These are phyloP conservation scores for Gonioctena quinquepunctata DNA, from an alignment of 1,140 invertebrate genomes.

Conservation along the genomic window DNA sequence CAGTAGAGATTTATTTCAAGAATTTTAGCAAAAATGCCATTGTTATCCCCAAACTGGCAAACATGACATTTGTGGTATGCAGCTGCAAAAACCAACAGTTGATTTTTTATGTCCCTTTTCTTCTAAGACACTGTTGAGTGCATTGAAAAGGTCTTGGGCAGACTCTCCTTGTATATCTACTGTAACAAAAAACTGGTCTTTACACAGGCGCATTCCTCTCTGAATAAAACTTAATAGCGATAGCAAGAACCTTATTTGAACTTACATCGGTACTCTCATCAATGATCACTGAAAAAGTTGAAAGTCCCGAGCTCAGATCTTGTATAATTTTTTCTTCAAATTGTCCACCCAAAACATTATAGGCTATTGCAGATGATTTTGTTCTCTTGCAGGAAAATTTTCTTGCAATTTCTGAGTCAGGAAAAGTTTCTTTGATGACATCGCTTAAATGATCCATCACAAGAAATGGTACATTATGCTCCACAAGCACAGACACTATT, in stretches of 20 bases:
- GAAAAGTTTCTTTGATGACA: slow-evolving; percentile 28
- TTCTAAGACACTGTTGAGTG: slow-evolving; percentile 10
- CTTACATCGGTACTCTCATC: slow-evolving; percentile 24
- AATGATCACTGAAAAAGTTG: slow-evolving; percentile 27
- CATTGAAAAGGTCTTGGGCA: slow-evolving; percentile 17
- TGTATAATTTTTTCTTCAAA: slow-evolving; percentile 20
- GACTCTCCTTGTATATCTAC: slow-evolving; percentile 22
- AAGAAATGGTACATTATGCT: slow-evolving; percentile 38
- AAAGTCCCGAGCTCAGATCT: slow-evolving; percentile 7
- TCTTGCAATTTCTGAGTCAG: slow-evolving; percentile 34
- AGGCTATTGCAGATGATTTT: slow-evolving; percentile 27
- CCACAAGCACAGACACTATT: slow-evolving; percentile 29
- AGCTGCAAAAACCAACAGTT: slow-evolving; percentile 36
- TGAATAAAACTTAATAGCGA: slow-evolving; percentile 26
- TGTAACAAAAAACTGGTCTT: slow-evolving; percentile 21
- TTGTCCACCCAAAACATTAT: slow-evolving; percentile 24
- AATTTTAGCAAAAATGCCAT: slow-evolving; percentile 39
- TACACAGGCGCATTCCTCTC: background rate
- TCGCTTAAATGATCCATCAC: slow-evolving; percentile 33
- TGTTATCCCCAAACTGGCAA: slow-evolving; percentile 36
- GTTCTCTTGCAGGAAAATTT: slow-evolving; percentile 27
- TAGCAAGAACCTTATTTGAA: slow-evolving; percentile 16
- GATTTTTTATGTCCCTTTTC: slow-evolving; percentile 26
- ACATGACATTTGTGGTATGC: slow-evolving; percentile 41
- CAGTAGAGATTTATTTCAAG: slow-evolving; percentile 33